A percentile compares a stretch with the other conserved stretches of the same genome.
Evolutionary conservation across 2,888 invertebrate genomes (phyloP).

Genomic region (Sinotaia quadrata): DNA sequence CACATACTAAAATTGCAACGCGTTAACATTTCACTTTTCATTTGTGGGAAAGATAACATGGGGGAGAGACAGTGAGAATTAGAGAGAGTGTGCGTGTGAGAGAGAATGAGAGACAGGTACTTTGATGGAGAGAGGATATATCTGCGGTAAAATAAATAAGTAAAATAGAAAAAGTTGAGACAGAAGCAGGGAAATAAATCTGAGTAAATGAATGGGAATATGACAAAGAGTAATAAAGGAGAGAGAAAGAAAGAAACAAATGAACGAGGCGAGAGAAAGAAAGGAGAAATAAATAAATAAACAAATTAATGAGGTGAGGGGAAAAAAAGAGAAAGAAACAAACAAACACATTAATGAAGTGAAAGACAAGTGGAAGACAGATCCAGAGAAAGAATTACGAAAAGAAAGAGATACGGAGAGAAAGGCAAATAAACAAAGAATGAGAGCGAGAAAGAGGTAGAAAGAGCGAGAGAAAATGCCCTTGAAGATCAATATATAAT

Average conservation of each 20-base stretch:
- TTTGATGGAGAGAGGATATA: background rate
- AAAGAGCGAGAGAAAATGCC: background rate
- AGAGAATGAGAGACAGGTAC: background rate
- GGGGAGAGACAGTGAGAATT: background rate
- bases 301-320: background rate
- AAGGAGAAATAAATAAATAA: background rate
- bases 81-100: background rate
- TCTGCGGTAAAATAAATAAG: background rate
- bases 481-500: background rate
- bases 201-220: background rate
- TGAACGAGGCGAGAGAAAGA: too few relatives aligned
- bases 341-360: background rate
- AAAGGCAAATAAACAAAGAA: too few relatives aligned
- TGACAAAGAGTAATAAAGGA: background rate
- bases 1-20: too few relatives aligned
- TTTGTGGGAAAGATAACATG: too few relatives aligned
- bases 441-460: conserved; percentile 10
- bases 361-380: background rate
- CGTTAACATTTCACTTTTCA: too few relatives aligned
- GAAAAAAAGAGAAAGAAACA: background rate
- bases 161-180: background rate
- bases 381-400: background rate
- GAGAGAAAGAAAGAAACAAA: background rate
- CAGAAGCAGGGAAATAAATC: background rate
- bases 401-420: background rate